A percentile compares a stretch with the other conserved stretches of the same genome.
phyloP scores from a whole-genome alignment of 2,113 vertebrate species.

The Geococcyx californianus region DNA sequence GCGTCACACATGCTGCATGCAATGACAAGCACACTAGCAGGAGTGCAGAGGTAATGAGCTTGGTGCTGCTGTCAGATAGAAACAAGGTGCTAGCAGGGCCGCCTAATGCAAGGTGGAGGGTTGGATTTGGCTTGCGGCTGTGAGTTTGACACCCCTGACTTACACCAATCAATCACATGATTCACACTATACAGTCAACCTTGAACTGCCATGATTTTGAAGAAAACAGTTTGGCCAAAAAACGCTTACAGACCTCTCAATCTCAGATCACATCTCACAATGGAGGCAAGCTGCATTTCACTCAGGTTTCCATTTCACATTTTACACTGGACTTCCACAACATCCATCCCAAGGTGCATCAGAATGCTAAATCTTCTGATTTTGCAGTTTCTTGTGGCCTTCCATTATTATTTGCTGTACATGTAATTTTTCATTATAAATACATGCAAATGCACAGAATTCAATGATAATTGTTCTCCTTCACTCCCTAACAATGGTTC shows the following conservation, averaged over 20 bases:
- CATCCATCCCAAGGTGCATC: background rate
- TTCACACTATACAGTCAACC: background rate
- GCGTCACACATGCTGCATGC: too few relatives aligned
- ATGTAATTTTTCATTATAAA: background rate
- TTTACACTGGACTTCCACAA: background rate
- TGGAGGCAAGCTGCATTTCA: background rate
- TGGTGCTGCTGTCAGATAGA: too few relatives aligned
- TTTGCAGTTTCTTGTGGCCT: background rate
- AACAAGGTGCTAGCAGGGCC: too few relatives aligned
- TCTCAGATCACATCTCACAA: background rate
- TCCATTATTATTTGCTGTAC: background rate
- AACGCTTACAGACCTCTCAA: background rate
- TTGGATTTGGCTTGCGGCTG: too few relatives aligned
- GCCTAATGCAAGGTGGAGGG: too few relatives aligned
- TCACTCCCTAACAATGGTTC: background rate
- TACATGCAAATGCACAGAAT: background rate
- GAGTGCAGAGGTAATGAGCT: too few relatives aligned
- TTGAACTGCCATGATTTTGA: background rate
- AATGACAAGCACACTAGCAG: too few relatives aligned
- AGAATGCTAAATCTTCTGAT: background rate
- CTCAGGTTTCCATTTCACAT: background rate
- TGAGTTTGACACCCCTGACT: too few relatives aligned
- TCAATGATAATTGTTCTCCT: background rate
- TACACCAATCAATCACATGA: background rate
- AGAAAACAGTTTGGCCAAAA: constrained; percentile 6